These are phyloP conservation scores for Pharmacophagus antenor DNA, from an alignment of 2,888 invertebrate species.

Conservation along the genomic window DNA sequence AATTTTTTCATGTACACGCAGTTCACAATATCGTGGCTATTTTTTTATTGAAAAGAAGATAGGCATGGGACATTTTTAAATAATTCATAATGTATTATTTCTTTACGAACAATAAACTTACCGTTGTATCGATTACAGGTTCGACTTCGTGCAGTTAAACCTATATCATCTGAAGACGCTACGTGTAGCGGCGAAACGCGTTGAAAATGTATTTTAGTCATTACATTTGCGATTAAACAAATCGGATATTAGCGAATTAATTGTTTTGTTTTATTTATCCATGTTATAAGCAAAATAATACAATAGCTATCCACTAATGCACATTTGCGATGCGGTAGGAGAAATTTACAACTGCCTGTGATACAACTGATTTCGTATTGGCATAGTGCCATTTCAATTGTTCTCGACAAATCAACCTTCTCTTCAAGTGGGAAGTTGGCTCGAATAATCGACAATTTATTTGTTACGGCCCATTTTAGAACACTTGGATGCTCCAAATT, in stretches of 20 bases:
- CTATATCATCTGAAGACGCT: too few relatives aligned
- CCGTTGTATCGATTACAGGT: too few relatives aligned
- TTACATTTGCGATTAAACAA: background rate
- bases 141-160: too few relatives aligned
- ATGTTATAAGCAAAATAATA: background rate
- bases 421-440: slow-evolving; percentile 17
- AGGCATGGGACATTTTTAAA: too few relatives aligned
- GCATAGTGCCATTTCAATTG: slow-evolving; percentile 27
- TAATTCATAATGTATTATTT: too few relatives aligned
- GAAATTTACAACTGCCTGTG: slow-evolving; percentile 9
- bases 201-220: too few relatives aligned
- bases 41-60: too few relatives aligned
- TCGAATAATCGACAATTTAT: slow-evolving; percentile 14
- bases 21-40: too few relatives aligned
- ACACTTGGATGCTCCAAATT: background rate
- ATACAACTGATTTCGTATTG: slow-evolving; percentile 28
- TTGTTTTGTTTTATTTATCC: background rate
- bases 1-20: too few relatives aligned
- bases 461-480: slow-evolving; percentile 2
- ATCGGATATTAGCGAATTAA: background rate
- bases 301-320: background rate
- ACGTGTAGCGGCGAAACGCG: too few relatives aligned
- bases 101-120: too few relatives aligned
- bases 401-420: slow-evolving; percentile 23
- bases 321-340: background rate